Evolutionary conservation across 1,140 invertebrate genomes (phyloP).

Genomic region (Drosophila teissieri): DNA sequence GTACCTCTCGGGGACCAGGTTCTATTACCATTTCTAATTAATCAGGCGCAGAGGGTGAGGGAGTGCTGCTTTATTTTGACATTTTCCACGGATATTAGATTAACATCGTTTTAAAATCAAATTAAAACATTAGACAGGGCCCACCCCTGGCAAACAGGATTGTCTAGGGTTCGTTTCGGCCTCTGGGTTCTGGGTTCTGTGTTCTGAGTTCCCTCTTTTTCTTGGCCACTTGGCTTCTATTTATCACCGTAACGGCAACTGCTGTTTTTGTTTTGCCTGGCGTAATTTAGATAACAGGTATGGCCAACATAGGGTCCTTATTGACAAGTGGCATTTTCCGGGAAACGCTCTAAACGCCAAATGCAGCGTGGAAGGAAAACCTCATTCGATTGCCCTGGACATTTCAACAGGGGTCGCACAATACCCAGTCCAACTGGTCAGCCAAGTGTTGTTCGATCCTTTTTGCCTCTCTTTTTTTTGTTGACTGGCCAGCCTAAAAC

Average conservation of each 20-base stretch:
- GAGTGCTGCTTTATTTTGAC: conserved; percentile 77
- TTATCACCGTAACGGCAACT: conserved; percentile 70
- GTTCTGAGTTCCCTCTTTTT: conserved; percentile 9
- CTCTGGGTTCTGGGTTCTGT: background rate
- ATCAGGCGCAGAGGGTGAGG: conserved; percentile 36
- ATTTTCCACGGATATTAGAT: conserved; percentile 84
- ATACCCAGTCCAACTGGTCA: conserved; percentile 41
- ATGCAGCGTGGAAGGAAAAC: conserved; percentile 27
- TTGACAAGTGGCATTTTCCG: conserved; percentile 83
- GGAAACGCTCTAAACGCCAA: conserved; percentile 44
- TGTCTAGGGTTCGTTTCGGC: conserved; percentile 15
- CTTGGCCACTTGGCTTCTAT: conserved; percentile 32
- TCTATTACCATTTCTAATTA: conserved; percentile 72
- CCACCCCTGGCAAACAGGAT: conserved; percentile 52
- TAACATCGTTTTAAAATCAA: conserved; percentile 84
- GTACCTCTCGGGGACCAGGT: conserved; percentile 3
- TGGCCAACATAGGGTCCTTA: conserved; percentile 63
- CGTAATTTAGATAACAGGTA: conserved; percentile 84
- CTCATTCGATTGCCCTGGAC: conserved; percentile 50
- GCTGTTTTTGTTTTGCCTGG: conserved; percentile 78
- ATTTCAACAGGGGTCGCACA: conserved; percentile 56
- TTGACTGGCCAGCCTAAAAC: conserved; percentile 52
- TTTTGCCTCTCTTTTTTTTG: conserved; percentile 21
- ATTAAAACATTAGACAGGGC: conserved; percentile 81
- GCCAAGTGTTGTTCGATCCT: conserved; percentile 69